phyloP scores from a whole-genome alignment of 2,113 vertebrate genomes.

The Trochalopteron elliotii region DNA sequence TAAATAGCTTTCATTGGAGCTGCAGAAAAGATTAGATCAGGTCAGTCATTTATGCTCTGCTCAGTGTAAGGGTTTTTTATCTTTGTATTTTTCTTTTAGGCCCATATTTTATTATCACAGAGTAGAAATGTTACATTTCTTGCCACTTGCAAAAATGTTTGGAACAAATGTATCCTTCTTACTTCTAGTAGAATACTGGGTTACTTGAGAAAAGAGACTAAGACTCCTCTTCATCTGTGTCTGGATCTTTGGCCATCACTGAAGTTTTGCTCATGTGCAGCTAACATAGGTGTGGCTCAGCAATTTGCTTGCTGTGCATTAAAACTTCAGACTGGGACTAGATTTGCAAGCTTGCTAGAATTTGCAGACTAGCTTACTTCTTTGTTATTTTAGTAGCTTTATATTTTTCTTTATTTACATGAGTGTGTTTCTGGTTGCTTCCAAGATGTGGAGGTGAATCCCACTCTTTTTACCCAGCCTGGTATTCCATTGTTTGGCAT shows the following conservation, averaged over 20 bases:
- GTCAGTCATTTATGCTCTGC: background rate
- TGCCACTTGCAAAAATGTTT: background rate
- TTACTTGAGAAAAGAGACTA: background rate
- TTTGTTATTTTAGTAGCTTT: background rate
- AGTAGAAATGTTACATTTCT: background rate
- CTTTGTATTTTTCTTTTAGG: background rate
- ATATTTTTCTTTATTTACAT: background rate
- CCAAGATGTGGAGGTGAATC: background rate
- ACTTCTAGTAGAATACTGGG: background rate
- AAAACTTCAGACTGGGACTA: background rate
- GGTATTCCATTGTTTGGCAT: background rate
- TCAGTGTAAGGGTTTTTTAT: background rate
- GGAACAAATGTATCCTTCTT: background rate
- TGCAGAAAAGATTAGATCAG: background rate
- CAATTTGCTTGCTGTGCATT: background rate
- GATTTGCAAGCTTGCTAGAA: background rate
- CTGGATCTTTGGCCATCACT: background rate
- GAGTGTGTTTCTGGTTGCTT: background rate
- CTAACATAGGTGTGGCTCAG: background rate
- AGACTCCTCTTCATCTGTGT: background rate
- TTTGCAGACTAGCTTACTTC: background rate
- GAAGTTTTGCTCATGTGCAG: background rate
- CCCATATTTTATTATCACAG: background rate
- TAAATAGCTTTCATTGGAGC: background rate
- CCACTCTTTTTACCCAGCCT: background rate